Percentiles rank a stretch among this genome's conserved stretches.
Evolutionary conservation across 2,113 vertebrate species (phyloP).

Genomic region (Poecilia latipinna): DNA sequence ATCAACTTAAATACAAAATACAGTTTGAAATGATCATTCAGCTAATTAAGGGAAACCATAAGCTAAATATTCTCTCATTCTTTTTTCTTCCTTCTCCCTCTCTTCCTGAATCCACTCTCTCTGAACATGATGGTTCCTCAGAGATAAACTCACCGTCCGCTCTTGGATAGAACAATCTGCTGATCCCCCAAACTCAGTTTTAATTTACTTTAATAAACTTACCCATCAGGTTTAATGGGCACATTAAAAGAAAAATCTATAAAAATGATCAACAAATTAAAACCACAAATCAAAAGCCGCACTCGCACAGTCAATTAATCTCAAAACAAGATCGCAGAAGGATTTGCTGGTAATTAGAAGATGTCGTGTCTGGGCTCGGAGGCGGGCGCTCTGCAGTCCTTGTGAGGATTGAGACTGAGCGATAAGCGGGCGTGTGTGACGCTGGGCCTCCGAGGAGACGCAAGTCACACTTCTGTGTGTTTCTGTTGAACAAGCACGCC

Average conservation of each 20-base stretch:
- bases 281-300: neutral
- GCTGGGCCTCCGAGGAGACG: constrained; percentile 73
- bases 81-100: too few relatives aligned
- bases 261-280: neutral
- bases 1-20: too few relatives aligned
- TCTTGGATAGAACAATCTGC: too few relatives aligned
- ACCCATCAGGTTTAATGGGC: neutral
- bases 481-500: constrained; percentile 77
- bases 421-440: constrained; percentile 65
- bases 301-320: neutral
- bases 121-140: too few relatives aligned
- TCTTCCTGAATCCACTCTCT: too few relatives aligned
- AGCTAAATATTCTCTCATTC: too few relatives aligned
- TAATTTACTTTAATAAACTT: too few relatives aligned
- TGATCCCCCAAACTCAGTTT: too few relatives aligned
- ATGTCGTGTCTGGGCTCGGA: neutral
- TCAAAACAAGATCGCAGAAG: neutral
- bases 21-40: too few relatives aligned
- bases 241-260: neutral
- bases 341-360: neutral
- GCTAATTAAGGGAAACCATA: too few relatives aligned
- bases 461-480: constrained; percentile 70
- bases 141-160: too few relatives aligned
- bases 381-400: neutral
- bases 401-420: constrained; percentile 48